Conservation (phyloP, 2,797 vertebrate genomes). For the Falco biarmicus region DNA sequence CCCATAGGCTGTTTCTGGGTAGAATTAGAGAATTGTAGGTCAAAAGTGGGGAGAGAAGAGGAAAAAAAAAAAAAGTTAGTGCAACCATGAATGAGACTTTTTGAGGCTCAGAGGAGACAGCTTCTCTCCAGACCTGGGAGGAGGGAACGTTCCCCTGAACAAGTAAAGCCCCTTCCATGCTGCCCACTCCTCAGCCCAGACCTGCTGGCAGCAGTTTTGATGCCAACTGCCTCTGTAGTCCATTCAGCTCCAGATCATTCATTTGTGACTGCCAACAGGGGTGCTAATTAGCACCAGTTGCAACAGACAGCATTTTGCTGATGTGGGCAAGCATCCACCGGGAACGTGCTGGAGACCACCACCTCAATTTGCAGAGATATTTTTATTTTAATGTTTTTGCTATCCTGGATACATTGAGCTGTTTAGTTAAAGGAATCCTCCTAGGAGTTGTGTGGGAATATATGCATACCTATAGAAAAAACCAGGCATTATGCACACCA, state of each 20-base stretch:
- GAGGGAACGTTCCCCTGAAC: not conserved
- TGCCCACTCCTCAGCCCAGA: not conserved
- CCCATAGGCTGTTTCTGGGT: not conserved
- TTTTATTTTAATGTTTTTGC: conserved; percentile 3
- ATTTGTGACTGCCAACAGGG: not conserved
- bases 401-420: not conserved
- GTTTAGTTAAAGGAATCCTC: conserved; percentile 27
- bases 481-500: not conserved
- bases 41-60: not conserved
- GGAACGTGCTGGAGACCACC: not conserved
- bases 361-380: not conserved
- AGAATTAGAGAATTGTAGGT: not conserved
- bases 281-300: not conserved
- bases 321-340: not conserved
- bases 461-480: conserved; percentile 21
- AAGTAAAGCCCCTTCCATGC: not conserved
- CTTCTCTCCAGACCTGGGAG: not conserved
- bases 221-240: not conserved
- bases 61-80: not conserved
- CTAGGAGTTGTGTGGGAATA: conserved; percentile 1
- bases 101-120: not conserved
- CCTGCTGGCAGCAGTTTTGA: not conserved
- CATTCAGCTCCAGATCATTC: not conserved
- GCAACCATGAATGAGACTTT: not conserved
- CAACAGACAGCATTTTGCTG: not conserved